Conservation (phyloP, 2,113 vertebrate species). For the Condylura cristata region DNA sequence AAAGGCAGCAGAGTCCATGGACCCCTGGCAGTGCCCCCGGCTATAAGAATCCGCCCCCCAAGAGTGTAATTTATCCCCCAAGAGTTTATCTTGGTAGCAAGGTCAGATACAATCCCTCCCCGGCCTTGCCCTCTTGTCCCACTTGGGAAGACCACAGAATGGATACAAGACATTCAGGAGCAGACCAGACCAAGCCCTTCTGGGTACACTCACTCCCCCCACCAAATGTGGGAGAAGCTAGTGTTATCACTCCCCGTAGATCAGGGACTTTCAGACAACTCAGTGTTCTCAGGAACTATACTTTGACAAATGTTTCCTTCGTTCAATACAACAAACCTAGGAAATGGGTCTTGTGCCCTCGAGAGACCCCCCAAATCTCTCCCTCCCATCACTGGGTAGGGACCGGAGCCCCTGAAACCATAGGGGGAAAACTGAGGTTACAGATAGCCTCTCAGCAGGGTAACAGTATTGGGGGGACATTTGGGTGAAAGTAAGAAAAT, state of each 20-base stretch:
- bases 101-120: too few species aligned
- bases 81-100: background rate
- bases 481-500: background rate
- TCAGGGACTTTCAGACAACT: background rate
- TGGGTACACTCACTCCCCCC: accelerated
- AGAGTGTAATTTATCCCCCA: background rate
- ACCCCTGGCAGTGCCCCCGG: too few species aligned
- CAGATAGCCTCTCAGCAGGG: background rate
- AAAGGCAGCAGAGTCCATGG: too few species aligned
- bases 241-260: accelerated
- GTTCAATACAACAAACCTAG: background rate
- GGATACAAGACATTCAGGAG: background rate
- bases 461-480: background rate
- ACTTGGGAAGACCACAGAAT: background rate
- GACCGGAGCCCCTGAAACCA: background rate
- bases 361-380: too few species aligned
- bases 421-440: background rate
- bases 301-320: background rate
- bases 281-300: background rate
- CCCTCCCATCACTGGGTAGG: background rate
- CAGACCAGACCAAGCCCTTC: background rate
- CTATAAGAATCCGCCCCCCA: background rate
- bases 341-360: background rate
- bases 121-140: background rate
- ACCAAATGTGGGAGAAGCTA: background rate